Evolutionary conservation across 1,140 invertebrate species (phyloP).

Genomic region (Calliopsis andreniformis): DNA sequence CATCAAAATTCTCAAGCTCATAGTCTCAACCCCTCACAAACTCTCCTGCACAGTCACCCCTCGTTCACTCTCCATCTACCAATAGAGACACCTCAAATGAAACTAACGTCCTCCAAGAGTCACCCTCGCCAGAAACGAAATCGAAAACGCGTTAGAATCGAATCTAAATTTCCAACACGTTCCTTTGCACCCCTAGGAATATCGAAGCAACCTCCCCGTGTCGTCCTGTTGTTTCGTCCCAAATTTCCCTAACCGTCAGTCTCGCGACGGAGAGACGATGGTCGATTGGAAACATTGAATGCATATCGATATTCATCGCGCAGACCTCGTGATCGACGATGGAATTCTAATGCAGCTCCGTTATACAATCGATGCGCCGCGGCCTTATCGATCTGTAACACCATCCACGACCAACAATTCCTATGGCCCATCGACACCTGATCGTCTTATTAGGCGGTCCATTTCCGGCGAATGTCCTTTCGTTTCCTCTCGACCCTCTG

Average conservation of each 20-base stretch:
- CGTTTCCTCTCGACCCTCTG: conserved; percentile 18
- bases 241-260: background rate
- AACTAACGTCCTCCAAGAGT: too few relatives aligned
- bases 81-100: too few relatives aligned
- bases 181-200: background rate
- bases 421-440: conserved; percentile 34
- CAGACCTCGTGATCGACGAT: background rate
- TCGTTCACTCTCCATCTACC: too few relatives aligned
- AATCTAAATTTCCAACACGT: background rate
- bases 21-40: too few relatives aligned
- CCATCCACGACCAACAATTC: conserved; percentile 49
- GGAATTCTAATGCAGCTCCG: conserved; percentile 50
- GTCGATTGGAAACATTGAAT: conserved; percentile 7
- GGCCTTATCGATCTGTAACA: conserved; percentile 52
- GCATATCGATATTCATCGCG: conserved; percentile 40
- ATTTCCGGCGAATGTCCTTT: conserved; percentile 58
- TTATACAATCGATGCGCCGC: conserved; percentile 56
- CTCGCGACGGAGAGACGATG: conserved; percentile 31
- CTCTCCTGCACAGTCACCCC: too few relatives aligned
- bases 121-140: too few relatives aligned
- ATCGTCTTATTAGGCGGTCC: conserved; percentile 56
- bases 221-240: background rate
- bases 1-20: too few relatives aligned
- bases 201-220: background rate
- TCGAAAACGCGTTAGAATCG: too few relatives aligned